Evolutionary conservation across 2,113 vertebrate species (phyloP).

Genomic region (Ochotona curzoniae): DNA sequence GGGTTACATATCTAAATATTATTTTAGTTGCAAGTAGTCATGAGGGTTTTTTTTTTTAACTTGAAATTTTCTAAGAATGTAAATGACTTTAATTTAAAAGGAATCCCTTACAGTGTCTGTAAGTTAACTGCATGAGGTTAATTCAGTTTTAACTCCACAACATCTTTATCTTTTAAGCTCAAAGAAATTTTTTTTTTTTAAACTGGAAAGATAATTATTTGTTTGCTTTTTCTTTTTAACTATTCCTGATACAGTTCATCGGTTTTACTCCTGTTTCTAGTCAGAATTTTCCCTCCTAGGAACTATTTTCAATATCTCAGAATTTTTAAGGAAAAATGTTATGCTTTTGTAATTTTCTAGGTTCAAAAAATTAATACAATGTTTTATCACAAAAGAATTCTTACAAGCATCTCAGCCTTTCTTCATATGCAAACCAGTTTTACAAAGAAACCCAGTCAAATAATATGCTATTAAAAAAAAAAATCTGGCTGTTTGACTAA

Average conservation of each 20-base stretch:
- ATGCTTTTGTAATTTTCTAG: neutral
- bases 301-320: slow-evolving; percentile 49
- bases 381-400: slow-evolving; percentile 41
- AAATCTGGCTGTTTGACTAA: slow-evolving; percentile 46
- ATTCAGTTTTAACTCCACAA: slow-evolving; percentile 17
- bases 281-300: neutral
- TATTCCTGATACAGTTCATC: slow-evolving; percentile 49
- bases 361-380: slow-evolving; percentile 43
- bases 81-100: slow-evolving; percentile 53
- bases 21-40: neutral
- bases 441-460: slow-evolving; percentile 26
- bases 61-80: slow-evolving; percentile 59
- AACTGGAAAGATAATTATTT: slow-evolving; percentile 48
- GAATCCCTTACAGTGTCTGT: slow-evolving; percentile 24
- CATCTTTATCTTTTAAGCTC: slow-evolving; percentile 37
- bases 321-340: neutral
- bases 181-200: slow-evolving; percentile 52
- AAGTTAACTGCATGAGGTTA: neutral
- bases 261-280: slow-evolving; percentile 58
- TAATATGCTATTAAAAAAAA: neutral
- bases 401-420: slow-evolving; percentile 37
- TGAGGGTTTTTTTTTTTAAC: slow-evolving; percentile 12
- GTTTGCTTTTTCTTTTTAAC: slow-evolving; percentile 46
- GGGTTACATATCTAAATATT: neutral
- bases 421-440: slow-evolving; percentile 57